Conservation (phyloP, 2,797 vertebrate genomes). For the Rhyacichthys aspro region DNA sequence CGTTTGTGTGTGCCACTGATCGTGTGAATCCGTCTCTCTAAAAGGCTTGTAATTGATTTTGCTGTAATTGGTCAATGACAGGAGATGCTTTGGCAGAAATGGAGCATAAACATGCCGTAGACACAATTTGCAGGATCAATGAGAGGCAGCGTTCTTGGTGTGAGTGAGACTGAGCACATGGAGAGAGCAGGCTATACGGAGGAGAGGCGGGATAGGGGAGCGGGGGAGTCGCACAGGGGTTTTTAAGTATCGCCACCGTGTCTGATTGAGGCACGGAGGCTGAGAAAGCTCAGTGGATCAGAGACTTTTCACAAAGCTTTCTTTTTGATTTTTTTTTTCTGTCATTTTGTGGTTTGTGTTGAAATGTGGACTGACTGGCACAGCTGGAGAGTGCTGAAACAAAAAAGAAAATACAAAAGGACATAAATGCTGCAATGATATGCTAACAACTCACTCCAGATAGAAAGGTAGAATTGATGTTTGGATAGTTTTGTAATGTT, state of each 20-base stretch:
- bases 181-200: constrained; percentile 9
- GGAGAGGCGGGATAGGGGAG: constrained; percentile 33
- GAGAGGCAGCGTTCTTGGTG: constrained; percentile 57
- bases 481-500: background rate
- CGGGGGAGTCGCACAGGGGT: constrained; percentile 53
- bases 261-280: constrained; percentile 72
- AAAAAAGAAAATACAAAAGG: constrained; percentile 25
- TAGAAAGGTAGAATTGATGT: constrained; percentile 5
- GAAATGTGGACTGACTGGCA: constrained; percentile 33
- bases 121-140: constrained; percentile 83
- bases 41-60: constrained; percentile 85
- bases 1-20: constrained; percentile 31
- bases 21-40: constrained; percentile 65
- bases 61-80: constrained; percentile 83
- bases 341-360: constrained; percentile 48
- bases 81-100: constrained; percentile 81
- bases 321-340: constrained; percentile 32
- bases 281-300: constrained; percentile 72
- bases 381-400: constrained; percentile 44
- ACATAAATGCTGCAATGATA: constrained; percentile 52
- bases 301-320: constrained; percentile 72
- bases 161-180: constrained; percentile 25
- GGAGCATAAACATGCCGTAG: constrained; percentile 80
- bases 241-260: constrained; percentile 69
- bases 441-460: constrained; percentile 33